Percentiles rank a stretch among this genome's conserved stretches.
These are phyloP conservation scores for Hesperophylax magnus DNA, from an alignment of 1,140 invertebrate species.

Conservation along the genomic window DNA sequence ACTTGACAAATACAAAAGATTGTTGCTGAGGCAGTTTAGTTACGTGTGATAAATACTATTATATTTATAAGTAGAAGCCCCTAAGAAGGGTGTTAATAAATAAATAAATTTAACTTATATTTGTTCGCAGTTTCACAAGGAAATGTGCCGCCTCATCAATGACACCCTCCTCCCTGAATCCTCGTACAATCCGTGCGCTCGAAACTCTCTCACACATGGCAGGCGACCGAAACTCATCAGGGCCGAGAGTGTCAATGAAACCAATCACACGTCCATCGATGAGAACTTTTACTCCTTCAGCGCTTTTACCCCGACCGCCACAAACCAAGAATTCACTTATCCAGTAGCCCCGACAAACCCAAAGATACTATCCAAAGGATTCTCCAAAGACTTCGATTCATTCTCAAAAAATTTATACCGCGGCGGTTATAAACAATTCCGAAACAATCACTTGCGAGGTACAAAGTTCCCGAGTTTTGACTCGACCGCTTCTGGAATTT, in stretches of 20 bases:
- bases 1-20: no score
- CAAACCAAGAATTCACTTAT: constrained; percentile 50
- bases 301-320: constrained; percentile 46
- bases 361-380: neutral
- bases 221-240: constrained; percentile 58
- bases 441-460: constrained; percentile 1
- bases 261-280: constrained; percentile 54
- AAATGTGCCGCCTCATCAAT: constrained; percentile 77
- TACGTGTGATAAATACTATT: no score
- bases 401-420: constrained; percentile 35
- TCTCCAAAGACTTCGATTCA: constrained; percentile 43
- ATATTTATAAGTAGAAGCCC: no score
- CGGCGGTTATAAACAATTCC: constrained; percentile 17
- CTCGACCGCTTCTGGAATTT: constrained; percentile 7
- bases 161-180: constrained; percentile 67
- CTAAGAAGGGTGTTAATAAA: no score
- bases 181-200: constrained; percentile 35
- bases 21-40: no score
- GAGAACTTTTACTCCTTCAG: constrained; percentile 51
- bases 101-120: neutral
- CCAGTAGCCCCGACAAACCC: neutral
- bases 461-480: constrained; percentile 41
- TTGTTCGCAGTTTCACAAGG: constrained; percentile 81
- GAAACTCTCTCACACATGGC: constrained; percentile 39
- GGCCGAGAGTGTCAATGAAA: constrained; percentile 64